A percentile compares a stretch with the other conserved stretches of the same genome.
Evolutionary conservation across 2,888 invertebrate genomes (phyloP).

Genomic region (Bursaphelenchus okinawaensis): DNA sequence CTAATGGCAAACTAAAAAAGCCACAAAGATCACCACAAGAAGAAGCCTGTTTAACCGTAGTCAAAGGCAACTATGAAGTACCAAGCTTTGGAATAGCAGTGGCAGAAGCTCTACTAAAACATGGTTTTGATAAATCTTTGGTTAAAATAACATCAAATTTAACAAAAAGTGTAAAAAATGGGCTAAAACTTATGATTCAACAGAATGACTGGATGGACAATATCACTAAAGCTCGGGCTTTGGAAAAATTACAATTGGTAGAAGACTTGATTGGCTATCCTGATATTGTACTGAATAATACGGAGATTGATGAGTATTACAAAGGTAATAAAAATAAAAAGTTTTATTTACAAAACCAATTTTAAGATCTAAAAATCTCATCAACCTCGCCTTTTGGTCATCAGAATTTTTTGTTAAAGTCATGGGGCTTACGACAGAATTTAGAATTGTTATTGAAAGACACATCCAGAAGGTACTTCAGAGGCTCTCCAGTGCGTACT

Average conservation of each 20-base stretch:
- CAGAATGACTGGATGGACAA: slow-evolving; percentile 21
- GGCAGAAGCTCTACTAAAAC: slow-evolving; percentile 16
- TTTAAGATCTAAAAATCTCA: not conserved
- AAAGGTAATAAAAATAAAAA: too few species aligned
- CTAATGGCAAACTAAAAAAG: too few species aligned
- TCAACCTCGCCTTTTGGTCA: slow-evolving; percentile 12
- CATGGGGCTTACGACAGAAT: slow-evolving; percentile 24
- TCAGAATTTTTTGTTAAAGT: slow-evolving; percentile 18
- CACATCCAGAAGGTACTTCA: slow-evolving; percentile 16
- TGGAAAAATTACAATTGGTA: slow-evolving; percentile 18
- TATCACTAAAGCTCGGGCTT: slow-evolving; percentile 15
- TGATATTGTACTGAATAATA: slow-evolving; percentile 20
- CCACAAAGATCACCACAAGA: too few species aligned
- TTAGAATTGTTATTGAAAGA: slow-evolving; percentile 2
- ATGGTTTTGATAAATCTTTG: not conserved
- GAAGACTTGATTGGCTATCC: slow-evolving; percentile 27
- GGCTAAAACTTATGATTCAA: slow-evolving; percentile 14
- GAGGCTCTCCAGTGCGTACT: slow-evolving; percentile 26
- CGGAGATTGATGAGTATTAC: slow-evolving; percentile 17
- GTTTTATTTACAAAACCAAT: too few species aligned
- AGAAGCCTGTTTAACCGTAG: not conserved
- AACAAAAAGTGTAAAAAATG: slow-evolving; percentile 12
- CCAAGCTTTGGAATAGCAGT: slow-evolving; percentile 19
- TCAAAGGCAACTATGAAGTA: slow-evolving; percentile 25
- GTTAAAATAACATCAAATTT: slow-evolving; percentile 1